A percentile compares a stretch with the other conserved stretches of the same genome.
Evolutionary conservation across 2,113 vertebrate genomes (phyloP).

Genomic region (Alectura lathami): DNA sequence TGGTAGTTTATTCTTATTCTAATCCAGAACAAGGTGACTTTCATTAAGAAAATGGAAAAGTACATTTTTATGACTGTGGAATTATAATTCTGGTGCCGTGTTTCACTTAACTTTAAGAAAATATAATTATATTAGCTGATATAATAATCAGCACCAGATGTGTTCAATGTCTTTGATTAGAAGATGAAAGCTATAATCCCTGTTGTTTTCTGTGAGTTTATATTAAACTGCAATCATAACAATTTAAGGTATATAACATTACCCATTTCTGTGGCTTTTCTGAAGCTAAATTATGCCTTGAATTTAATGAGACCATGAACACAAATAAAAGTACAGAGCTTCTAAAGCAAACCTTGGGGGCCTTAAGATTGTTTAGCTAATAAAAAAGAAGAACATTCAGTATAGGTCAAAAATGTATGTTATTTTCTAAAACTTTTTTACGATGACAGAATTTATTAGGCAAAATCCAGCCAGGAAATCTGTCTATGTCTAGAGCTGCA

Average conservation of each 20-base stretch:
- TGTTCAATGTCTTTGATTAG: constrained; percentile 43
- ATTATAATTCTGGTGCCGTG: constrained; percentile 5
- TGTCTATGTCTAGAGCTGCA: background rate
- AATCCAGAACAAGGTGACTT: constrained; percentile 16
- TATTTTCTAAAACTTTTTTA: constrained; percentile 11
- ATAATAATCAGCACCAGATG: constrained; percentile 43
- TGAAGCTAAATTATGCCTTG: constrained; percentile 14
- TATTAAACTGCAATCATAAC: constrained; percentile 17
- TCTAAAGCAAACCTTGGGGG: background rate
- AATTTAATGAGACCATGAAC: constrained; percentile 8
- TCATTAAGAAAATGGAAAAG: constrained; percentile 12
- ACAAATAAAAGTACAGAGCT: background rate
- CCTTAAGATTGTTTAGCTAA: background rate
- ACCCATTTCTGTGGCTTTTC: background rate
- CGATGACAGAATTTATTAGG: constrained; percentile 12
- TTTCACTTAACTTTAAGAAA: constrained; percentile 47
- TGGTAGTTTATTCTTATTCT: background rate
- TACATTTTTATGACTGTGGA: background rate
- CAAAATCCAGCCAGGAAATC: background rate
- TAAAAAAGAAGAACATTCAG: background rate
- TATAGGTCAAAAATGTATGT: background rate
- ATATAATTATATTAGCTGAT: constrained; percentile 44
- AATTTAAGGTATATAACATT: constrained; percentile 8
- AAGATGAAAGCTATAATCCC: constrained; percentile 31
- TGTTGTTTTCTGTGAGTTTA: constrained; percentile 23